Conservation (phyloP, 2,888 invertebrate genomes). For the Eupithecia subumbrata region DNA sequence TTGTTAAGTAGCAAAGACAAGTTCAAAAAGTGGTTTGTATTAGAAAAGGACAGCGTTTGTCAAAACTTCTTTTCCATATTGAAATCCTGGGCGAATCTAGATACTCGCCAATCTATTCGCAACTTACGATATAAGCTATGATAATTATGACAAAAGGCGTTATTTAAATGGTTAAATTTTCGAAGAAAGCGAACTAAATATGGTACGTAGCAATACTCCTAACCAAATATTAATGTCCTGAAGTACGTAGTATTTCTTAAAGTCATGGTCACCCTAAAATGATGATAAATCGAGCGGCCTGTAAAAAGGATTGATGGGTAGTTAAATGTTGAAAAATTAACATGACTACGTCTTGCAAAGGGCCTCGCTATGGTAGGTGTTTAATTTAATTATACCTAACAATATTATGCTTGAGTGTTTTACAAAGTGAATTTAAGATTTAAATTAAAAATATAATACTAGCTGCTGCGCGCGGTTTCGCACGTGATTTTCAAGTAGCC, state of each 20-base stretch:
- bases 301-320: constrained; percentile 53
- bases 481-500: too few relatives aligned
- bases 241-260: constrained; percentile 16
- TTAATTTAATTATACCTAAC: not conserved
- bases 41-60: not conserved
- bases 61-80: too few relatives aligned
- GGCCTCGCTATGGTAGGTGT: not conserved
- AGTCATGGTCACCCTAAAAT: constrained; percentile 46
- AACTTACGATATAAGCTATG: too few relatives aligned
- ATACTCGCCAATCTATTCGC: too few relatives aligned
- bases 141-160: too few relatives aligned
- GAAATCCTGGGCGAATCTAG: too few relatives aligned
- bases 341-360: constrained; percentile 27
- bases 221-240: not conserved
- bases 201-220: not conserved
- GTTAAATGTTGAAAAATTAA: constrained; percentile 54
- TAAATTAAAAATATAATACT: too few relatives aligned
- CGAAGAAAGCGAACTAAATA: not conserved
- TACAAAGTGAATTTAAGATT: too few relatives aligned
- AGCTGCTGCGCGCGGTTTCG: too few relatives aligned
- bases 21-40: not conserved
- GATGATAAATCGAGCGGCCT: constrained; percentile 39
- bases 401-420: not conserved
- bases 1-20: not conserved
- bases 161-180: too few relatives aligned